Conservation (phyloP, 2,888 invertebrate genomes). For the Stictocephala bisonia region DNA sequence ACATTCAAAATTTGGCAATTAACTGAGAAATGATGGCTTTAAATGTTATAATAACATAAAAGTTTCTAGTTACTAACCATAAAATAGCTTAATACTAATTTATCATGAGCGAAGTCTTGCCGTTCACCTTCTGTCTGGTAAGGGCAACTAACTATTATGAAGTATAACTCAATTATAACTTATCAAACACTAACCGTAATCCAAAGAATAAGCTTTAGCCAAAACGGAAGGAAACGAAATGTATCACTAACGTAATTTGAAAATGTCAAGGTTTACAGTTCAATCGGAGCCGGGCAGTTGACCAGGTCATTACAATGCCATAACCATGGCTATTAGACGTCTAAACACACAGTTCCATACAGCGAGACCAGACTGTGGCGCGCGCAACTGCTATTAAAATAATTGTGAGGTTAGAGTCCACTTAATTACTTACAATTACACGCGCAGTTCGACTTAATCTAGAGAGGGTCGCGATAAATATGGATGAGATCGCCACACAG, state of each 20-base stretch:
- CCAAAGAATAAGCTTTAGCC: too few relatives aligned
- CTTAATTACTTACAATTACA: slow-evolving; percentile 19
- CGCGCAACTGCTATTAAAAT: neutral
- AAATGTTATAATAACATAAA: too few relatives aligned
- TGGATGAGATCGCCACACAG: slow-evolving; percentile 32
- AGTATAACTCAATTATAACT: too few relatives aligned
- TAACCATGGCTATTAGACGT: slow-evolving; percentile 2
- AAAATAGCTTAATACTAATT: too few relatives aligned
- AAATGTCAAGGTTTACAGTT: slow-evolving; percentile 29
- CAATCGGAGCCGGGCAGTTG: neutral
- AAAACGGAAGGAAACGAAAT: slow-evolving; percentile 15
- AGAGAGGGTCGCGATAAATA: neutral
- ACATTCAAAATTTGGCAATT: too few relatives aligned
- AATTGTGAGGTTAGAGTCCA: neutral
- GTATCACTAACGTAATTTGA: neutral
- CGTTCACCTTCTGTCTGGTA: too few relatives aligned
- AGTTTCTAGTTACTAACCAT: too few relatives aligned
- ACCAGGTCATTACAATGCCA: neutral
- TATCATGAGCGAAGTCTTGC: too few relatives aligned
- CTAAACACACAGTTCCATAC: slow-evolving; percentile 31
- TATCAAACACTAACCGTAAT: too few relatives aligned
- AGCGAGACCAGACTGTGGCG: too few relatives aligned
- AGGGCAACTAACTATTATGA: too few relatives aligned
- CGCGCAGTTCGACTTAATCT: neutral
- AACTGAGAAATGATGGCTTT: too few relatives aligned